Conservation (phyloP, 2,797 vertebrate genomes). For the Rhinichthys osculus region DNA sequence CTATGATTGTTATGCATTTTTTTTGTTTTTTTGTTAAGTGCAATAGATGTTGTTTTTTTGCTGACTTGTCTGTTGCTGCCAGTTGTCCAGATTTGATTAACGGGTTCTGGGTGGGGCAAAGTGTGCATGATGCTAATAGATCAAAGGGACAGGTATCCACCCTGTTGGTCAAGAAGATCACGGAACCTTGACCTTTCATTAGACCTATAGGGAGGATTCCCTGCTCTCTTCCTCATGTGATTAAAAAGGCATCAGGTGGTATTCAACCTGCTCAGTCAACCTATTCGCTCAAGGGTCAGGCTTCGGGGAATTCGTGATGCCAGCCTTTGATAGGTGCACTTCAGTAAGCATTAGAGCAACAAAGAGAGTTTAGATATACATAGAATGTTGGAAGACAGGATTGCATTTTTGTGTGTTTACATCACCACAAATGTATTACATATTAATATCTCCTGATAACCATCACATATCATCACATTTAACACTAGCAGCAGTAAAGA, state of each 20-base stretch:
- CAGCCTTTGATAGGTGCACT: constrained; percentile 16
- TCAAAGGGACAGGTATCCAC: constrained; percentile 37
- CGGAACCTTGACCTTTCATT: constrained; percentile 30
- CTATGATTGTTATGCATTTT: not conserved
- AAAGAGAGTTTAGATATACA: constrained; percentile 20
- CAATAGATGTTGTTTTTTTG: not conserved
- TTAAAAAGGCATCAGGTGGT: constrained; percentile 49
- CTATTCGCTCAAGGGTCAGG: constrained; percentile 43
- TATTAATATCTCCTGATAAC: constrained; percentile 4
- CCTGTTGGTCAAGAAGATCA: constrained; percentile 37
- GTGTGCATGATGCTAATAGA: constrained; percentile 25
- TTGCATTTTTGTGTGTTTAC: not conserved
- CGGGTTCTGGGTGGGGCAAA: not conserved
- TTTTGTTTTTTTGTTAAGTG: not conserved
- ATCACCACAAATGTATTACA: not conserved
- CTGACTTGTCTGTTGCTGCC: constrained; percentile 17
- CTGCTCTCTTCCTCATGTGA: constrained; percentile 29
- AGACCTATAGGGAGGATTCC: constrained; percentile 43
- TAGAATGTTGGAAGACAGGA: not conserved
- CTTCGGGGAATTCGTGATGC: constrained; percentile 40
- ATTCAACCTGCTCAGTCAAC: constrained; percentile 50
- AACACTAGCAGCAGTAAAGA: not conserved
- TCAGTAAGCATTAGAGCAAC: constrained; percentile 16
- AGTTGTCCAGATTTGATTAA: constrained; percentile 26
- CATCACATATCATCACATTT: not conserved